These are phyloP conservation scores for Micronycteris hirsuta DNA, from an alignment of 2,113 vertebrate species.

Conservation along the genomic window DNA sequence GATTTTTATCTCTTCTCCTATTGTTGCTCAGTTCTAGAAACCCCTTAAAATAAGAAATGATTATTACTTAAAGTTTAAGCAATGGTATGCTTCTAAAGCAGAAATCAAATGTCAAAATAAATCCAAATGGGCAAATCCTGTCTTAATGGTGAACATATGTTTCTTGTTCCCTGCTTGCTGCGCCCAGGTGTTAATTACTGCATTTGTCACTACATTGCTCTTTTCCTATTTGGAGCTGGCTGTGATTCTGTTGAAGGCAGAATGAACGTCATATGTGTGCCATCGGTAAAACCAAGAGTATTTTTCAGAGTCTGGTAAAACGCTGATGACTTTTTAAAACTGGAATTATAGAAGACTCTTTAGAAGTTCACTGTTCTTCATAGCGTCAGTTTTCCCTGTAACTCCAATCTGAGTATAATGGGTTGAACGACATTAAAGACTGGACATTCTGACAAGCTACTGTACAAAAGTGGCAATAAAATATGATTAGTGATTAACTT, in stretches of 20 bases:
- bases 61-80: slow-evolving; percentile 48
- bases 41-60: slow-evolving; percentile 49
- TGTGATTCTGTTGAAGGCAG: slow-evolving; percentile 42
- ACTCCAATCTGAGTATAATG: slow-evolving; percentile 31
- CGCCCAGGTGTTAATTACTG: slow-evolving; percentile 73
- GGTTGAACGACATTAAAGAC: slow-evolving; percentile 39
- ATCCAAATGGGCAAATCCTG: slow-evolving; percentile 63
- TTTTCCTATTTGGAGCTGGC: slow-evolving; percentile 47
- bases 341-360: slow-evolving; percentile 61
- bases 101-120: slow-evolving; percentile 73
- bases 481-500: slow-evolving; percentile 71
- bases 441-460: slow-evolving; percentile 54
- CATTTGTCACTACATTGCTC: slow-evolving; percentile 58
- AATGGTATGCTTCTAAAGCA: slow-evolving; percentile 55
- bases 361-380: slow-evolving; percentile 60
- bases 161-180: slow-evolving; percentile 66
- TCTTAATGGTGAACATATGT: slow-evolving; percentile 54
- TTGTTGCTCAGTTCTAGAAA: slow-evolving; percentile 46
- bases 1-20: slow-evolving; percentile 15
- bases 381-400: slow-evolving; percentile 43
- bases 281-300: slow-evolving; percentile 58
- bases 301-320: slow-evolving; percentile 69
- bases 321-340: slow-evolving; percentile 68
- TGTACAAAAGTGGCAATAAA: slow-evolving; percentile 74
- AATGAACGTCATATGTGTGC: slow-evolving; percentile 64